Evolutionary conservation across 2,113 vertebrate genomes (phyloP).

Genomic region (Columbina picui): DNA sequence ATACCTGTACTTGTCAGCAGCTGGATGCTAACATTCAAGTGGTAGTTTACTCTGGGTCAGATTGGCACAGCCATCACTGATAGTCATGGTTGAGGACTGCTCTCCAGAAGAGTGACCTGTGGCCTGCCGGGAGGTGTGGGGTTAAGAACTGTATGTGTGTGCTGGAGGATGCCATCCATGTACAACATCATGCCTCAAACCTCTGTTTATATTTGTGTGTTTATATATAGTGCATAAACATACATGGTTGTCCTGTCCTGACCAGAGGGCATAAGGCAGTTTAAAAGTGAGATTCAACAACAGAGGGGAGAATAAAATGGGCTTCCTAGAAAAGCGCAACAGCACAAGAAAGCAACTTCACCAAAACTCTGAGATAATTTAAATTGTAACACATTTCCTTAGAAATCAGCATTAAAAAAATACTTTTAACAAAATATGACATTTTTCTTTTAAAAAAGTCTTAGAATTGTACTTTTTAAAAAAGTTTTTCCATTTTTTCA

Average conservation of each 20-base stretch:
- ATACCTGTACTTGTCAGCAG: not conserved
- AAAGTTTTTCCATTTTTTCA: not conserved
- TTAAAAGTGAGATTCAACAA: not conserved
- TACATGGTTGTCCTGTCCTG: not conserved
- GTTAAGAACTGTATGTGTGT: not conserved
- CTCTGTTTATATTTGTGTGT: not conserved
- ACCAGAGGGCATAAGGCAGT: not conserved
- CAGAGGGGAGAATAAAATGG: not conserved
- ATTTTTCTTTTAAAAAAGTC: not conserved
- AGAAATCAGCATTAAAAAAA: not conserved
- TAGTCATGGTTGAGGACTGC: fast-evolving
- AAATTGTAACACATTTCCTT: not conserved
- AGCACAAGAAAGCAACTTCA: not conserved
- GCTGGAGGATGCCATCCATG: not conserved
- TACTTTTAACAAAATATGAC: not conserved
- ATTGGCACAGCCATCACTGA: not conserved
- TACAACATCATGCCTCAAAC: not conserved
- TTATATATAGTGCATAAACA: not conserved
- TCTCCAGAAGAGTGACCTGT: not conserved
- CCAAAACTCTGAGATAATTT: not conserved
- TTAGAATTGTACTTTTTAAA: not conserved
- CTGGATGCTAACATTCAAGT: not conserved
- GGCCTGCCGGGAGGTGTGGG: fast-evolving
- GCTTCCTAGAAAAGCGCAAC: not conserved
- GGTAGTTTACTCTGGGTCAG: not conserved